Base-by-base conservation (phyloP, 2,888 invertebrate species). In the Drosophila prostipennis region DNA sequence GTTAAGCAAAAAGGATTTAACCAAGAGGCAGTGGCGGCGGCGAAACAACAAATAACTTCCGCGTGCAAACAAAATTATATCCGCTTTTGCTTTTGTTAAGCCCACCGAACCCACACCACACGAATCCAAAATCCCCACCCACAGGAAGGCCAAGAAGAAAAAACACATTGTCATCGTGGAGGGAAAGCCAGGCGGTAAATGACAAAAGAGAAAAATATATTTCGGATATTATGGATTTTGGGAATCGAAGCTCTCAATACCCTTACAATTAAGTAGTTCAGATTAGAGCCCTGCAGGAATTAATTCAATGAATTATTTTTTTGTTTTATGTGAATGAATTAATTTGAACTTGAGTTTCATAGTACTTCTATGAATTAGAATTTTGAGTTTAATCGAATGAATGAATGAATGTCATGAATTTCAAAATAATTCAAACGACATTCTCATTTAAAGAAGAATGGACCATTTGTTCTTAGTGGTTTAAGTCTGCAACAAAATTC, bases 81-180 rank as follows among this genome's bases (percentile, higher is more conserved):
- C 71, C 73, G 55, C 14, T 43, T 40, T 58, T 45, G 36, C 39
- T 29, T 58, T 43, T 55, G 51, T 71, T 72, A 29, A 48, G 36
- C 8, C 29, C 45, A 36, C 0, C 13, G 1, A 10, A 6, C 7
- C 13, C 7, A 10, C 10, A 16, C 55, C 26, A 16, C n/a, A 32
- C 26, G 5, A 13, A 19, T 26, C 19, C 43, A 13, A 29, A 29
- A 43, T 26, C 6, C 3, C 14, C 37, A 14, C 34, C 19, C 26
- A 57, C 39, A 23, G 29, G 39, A 74, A 72, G 36, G 49, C 36
- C 32, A 42, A 57, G 23, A 36, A 40, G 45, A 51, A 49, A 52
- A 87, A 76, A 48, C 54, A 65, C 79, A 73, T 59, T 69, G 83
- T 87, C 82, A 87, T 79, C 65, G 60, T 65, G 52, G 53, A 19